A percentile compares a stretch with the other conserved stretches of the same genome.
These are phyloP conservation scores for Rhadina sibilatrix DNA, from an alignment of 2,113 vertebrate species.

Conservation along the genomic window DNA sequence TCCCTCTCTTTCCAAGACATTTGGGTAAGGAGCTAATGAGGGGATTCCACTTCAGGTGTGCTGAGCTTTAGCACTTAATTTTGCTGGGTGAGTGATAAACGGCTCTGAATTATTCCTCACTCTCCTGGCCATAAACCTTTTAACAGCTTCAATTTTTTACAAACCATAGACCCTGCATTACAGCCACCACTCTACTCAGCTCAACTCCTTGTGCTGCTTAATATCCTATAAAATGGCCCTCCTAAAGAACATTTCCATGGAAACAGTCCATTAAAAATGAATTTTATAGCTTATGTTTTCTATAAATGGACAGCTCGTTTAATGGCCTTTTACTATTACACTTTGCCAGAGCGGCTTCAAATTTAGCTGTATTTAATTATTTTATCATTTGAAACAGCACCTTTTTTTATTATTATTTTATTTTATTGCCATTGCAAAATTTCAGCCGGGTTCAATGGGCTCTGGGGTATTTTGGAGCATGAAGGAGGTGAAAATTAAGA, in stretches of 20 bases:
- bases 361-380: conserved; percentile 57
- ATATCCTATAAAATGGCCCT: conserved; percentile 28
- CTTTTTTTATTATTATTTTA: not conserved
- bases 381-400: conserved; percentile 36
- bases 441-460: not conserved
- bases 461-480: not conserved
- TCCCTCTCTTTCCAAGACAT: not conserved
- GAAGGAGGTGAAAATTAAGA: not conserved
- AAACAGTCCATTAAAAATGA: conserved; percentile 69
- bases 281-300: conserved; percentile 59
- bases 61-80: conserved; percentile 19
- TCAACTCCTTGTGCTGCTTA: conserved; percentile 40
- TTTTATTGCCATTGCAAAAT: not conserved
- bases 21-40: not conserved
- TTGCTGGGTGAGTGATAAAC: conserved; percentile 10
- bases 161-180: conserved; percentile 17
- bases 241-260: conserved; percentile 65
- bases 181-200: not conserved
- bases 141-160: conserved; percentile 53
- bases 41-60: not conserved
- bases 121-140: not conserved
- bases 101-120: conserved; percentile 5
- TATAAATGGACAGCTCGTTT: conserved; percentile 54
- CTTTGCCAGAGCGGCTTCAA: not conserved
- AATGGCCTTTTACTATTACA: conserved; percentile 44